Percentiles rank a stretch among this genome's conserved stretches.
These are phyloP conservation scores for Pantherophis guttatus DNA, from an alignment of 2,113 vertebrate genomes.

Conservation along the genomic window DNA sequence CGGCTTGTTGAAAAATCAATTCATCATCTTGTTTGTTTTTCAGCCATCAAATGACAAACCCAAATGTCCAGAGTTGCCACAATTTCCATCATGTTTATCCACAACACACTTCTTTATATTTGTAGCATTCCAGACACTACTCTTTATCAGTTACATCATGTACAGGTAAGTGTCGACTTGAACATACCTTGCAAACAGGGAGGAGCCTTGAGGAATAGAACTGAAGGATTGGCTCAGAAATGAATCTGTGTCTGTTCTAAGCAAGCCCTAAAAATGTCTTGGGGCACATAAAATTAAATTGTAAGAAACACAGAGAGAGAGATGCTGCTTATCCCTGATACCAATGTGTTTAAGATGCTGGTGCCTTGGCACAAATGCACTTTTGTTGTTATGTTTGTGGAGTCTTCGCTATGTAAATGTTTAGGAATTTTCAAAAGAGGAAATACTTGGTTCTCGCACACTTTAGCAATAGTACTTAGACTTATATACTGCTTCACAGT, in stretches of 20 bases:
- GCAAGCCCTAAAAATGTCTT: neutral
- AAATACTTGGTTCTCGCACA: neutral
- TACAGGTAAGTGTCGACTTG: conserved; percentile 81
- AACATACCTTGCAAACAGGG: neutral
- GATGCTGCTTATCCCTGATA: neutral
- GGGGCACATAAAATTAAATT: neutral
- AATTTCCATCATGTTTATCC: conserved; percentile 85
- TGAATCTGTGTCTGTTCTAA: neutral
- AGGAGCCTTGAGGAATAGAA: no score
- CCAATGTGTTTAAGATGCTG: neutral
- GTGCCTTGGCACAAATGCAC: neutral
- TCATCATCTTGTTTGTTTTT: conserved; percentile 31
- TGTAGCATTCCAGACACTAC: conserved; percentile 81
- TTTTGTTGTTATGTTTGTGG: neutral
- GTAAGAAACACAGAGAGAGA: neutral
- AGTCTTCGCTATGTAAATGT: neutral
- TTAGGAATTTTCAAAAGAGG: neutral
- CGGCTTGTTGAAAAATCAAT: neutral
- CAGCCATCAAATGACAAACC: conserved; percentile 84
- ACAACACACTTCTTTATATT: conserved; percentile 87
- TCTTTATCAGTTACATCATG: conserved; percentile 91
- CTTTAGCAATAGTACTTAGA: neutral
- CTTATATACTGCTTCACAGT: no score
- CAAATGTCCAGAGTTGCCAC: conserved; percentile 85
- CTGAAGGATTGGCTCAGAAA: neutral